Base-by-base conservation (phyloP, 2,113 vertebrate genomes). In the Carassius auratus region DNA sequence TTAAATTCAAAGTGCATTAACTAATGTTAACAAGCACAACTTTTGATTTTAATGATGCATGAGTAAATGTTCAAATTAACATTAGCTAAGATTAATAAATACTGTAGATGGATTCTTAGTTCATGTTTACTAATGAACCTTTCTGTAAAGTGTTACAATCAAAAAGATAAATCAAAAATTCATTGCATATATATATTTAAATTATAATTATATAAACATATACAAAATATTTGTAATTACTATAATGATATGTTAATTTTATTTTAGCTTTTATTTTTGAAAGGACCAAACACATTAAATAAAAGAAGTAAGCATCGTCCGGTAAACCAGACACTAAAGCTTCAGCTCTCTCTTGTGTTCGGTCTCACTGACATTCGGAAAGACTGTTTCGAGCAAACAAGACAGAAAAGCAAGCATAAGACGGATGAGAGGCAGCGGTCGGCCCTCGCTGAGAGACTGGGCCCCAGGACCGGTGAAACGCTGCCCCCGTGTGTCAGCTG, bases 401-500 rank as follows among this genome's bases (percentile, higher is more conserved):
- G 88, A 90, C 88, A 92, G 87, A 86, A 84, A 69, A 57, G 85
- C n/a, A 90, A 88, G 76, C 90, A 91, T 90, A 86, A 86, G 86
- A 86, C 86, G 83, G 85, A 87, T 87, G 88, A 91, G 90, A 88
- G 92, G 88, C 91, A 85, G 61, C 52, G 90, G 90, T 83, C 77
- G 91, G 38, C 38, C 38, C 38, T 42, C 7, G 38, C 38, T 42
- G 38, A 42, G 7, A 42, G 38, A 9, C 8, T 9, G 1, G 42
- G 1, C 42, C 42, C 8, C 42, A 45, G 42, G 92, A 89, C 90
- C 92, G 94, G 94, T 95, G 93, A 95, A 95, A 97, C 92, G 95
- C 94, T 96, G 97, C 96, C 96, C 96, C 94, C 97, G 94, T 95
- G 95, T 98, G 98, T 91, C 81, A 64, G 81, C 21, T 64, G 80